Base-by-base conservation (phyloP, 2,797 vertebrate genomes). In the Anguilla anguilla region DNA sequence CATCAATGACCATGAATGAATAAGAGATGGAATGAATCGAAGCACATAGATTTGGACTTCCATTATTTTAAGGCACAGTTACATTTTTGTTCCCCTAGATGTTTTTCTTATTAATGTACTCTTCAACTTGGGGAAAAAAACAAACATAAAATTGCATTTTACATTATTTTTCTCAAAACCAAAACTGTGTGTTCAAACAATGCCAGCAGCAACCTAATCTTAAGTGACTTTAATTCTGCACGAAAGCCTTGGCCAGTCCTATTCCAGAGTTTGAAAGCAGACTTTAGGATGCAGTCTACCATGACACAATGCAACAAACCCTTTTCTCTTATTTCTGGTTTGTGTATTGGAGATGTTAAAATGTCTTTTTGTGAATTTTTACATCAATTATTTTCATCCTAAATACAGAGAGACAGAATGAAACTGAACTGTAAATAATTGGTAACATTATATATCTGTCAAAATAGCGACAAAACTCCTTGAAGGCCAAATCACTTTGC, bases 1-100 rank as follows among this genome's bases (percentile, higher is more conserved):
- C 74, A 22, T 79, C 69, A 43, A 79, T 79, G 39, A 3, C 74
- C 13, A 22, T 43, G 35, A 79, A 79, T 79, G 15, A 17, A 79
- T 28, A 35, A 39, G 13, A 25, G 35, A 46, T 22, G 43, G 9
- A 49, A 82, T 82, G 43, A 82, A 82, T 82, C 1, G 25, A 82
- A 51, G 79, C 79, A 82, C 22, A 81, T 7, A 46, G 3, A 51
- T n/a, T 82, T 49, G 79, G 7, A 15, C 15, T 77, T 77, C 28
- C 28, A 69, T 69, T 0, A 28, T 10, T 69, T 69, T 69, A 82
- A 82, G 79, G 79, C 79, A 82, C 79, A 82, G 43, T 25, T 77
- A 77, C 35, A 31, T 35, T 43, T 46, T 49, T 46, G 31, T 19
- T 77, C 72, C 74, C 74, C 43, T 74, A 79, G 17, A 46, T 43